Base-by-base conservation (phyloP, 2,888 invertebrate genomes). In the Metalampra italica region DNA sequence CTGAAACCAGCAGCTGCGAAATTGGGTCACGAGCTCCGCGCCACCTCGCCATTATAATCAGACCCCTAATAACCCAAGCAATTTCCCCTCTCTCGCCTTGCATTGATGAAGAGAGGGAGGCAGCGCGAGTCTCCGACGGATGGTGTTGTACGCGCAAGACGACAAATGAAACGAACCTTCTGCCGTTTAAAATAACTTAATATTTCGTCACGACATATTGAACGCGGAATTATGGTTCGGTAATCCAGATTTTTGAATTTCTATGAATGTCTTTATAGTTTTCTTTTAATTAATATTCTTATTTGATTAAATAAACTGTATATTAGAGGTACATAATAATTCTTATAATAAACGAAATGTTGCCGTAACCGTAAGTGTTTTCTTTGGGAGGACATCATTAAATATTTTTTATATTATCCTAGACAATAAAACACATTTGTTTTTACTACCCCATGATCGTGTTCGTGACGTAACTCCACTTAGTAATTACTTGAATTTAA, bases 1-100 rank as follows among this genome's bases (percentile, higher is more conserved):
- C 88, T 87, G 87, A 85, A 88, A 86, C 84, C 86, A 87, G 83
- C 86, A 85, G 87, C 87, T 86, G 86, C 87, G 82, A 84, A 87
- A 87, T 87, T 88, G 73, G 88, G 87, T 89, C 88, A 86, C 86
- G 78, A 86, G 87, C 82, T 82, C 76, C 71, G 74, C 78, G 75
- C 78, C 75, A 79, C 80, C 81, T 80, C 79, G 65, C 86, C 84
- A 81, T 59, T 68, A 58, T 60, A 66, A 63, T 50, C 53, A 68
- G 81, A 77, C 62, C 77, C 71, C 64, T 75, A 66, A 71, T 68
- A 66, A 68, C 60, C 48, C 61, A 56, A 61, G 65, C 57, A 57
- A 62, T 56, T 59, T 38, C 48, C 41, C 37, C 50, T 43, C 42
- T 34, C 22, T 22, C 43, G 9, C 32, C 13, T 11, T 2, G 36